Percentiles rank a stretch among this genome's conserved stretches.
Conservation (phyloP, 2,888 invertebrate species). For the Erpobdella octoculata region DNA sequence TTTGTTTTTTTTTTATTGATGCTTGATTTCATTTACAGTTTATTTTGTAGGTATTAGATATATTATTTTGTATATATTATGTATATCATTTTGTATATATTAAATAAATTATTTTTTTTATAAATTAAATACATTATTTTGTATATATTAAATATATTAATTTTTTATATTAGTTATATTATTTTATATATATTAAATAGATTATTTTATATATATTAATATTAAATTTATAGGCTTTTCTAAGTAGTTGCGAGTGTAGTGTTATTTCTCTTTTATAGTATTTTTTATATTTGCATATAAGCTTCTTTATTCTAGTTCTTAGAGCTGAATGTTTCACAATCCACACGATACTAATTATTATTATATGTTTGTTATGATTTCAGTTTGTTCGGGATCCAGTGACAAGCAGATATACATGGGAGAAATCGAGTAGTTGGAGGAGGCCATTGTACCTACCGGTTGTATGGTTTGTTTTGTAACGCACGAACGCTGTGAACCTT, state of each 20-base stretch:
- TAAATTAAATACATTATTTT: neutral
- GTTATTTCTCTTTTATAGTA: no score
- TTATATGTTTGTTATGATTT: slow-evolving; percentile 44
- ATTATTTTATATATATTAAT: no score
- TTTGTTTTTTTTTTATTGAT: slow-evolving; percentile 1
- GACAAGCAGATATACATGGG: slow-evolving; percentile 92
- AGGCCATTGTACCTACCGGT: neutral
- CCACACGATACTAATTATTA: no score
- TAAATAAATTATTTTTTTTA: slow-evolving; percentile 3
- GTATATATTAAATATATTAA: neutral
- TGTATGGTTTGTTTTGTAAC: neutral
- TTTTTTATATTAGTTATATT: slow-evolving; percentile 16
- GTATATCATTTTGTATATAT: neutral
- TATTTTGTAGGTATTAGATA: neutral
- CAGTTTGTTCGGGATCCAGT: slow-evolving; percentile 82
- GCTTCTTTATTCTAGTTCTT: no score
- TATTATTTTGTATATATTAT: neutral
- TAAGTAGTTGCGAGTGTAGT: no score
- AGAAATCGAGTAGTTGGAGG: slow-evolving; percentile 66
- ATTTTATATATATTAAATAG: neutral
- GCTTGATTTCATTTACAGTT: no score
- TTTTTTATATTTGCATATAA: no score
- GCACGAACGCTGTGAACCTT: no score
- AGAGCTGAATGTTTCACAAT: no score
- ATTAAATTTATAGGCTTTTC: no score